A percentile compares a stretch with the other conserved stretches of the same genome.
These are phyloP conservation scores for Panzeria rudis DNA, from an alignment of 2,888 invertebrate genomes.

Conservation along the genomic window DNA sequence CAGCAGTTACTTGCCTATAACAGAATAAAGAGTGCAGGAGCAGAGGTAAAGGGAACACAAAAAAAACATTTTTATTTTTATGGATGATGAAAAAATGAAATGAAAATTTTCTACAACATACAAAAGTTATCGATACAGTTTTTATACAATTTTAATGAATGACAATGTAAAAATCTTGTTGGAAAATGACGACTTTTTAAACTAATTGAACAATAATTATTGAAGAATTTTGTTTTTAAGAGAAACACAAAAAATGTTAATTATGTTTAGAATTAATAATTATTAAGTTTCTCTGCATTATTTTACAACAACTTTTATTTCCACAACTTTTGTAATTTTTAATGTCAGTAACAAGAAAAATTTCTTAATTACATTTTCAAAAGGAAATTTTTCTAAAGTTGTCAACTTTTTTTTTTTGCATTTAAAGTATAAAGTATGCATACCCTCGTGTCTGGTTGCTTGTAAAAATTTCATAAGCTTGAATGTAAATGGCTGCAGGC, in stretches of 20 bases:
- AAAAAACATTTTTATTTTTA: background rate
- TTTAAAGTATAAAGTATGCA: background rate
- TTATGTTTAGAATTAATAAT: background rate
- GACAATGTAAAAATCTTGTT: background rate
- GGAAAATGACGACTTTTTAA: background rate
- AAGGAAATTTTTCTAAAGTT: conserved; percentile 5
- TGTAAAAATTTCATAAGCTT: conserved; percentile 25
- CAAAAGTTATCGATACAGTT: background rate
- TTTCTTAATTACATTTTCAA: conserved; percentile 10
- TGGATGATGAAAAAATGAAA: conserved; percentile 8
- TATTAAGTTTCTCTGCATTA: background rate
- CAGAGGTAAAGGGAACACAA: background rate
- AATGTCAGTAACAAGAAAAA: background rate
- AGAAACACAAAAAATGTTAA: background rate
- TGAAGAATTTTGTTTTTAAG: background rate
- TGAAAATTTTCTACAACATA: background rate
- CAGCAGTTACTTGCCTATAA: background rate
- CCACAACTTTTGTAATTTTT: background rate
- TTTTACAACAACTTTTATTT: background rate
- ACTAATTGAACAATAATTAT: background rate
- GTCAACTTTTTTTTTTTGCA: background rate
- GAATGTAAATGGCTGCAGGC: conserved; percentile 54
- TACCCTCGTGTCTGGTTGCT: background rate
- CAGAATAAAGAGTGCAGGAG: background rate
- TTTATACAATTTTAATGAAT: background rate